These are phyloP conservation scores for Beroe forskalii DNA, from an alignment of 37 sponge, comb jelly and placozoan species.

Conservation along the genomic window DNA sequence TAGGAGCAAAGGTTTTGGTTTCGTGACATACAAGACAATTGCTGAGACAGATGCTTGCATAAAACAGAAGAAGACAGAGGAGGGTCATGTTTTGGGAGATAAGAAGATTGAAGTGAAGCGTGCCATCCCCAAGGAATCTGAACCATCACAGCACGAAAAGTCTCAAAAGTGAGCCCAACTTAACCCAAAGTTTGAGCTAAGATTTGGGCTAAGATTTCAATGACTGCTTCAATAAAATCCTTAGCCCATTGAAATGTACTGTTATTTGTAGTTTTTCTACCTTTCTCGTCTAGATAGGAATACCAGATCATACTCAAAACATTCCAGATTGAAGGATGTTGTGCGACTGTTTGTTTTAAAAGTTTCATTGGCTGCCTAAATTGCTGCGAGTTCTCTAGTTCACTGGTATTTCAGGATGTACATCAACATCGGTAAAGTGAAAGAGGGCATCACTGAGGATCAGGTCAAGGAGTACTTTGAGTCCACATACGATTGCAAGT, in stretches of 20 bases:
- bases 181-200: too few species aligned
- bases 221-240: not conserved
- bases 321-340: too few species aligned
- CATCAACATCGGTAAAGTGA: conserved; percentile 22
- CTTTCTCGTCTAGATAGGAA: too few species aligned
- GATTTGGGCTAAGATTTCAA: not conserved
- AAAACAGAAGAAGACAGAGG: conserved; percentile 6
- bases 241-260: too few species aligned
- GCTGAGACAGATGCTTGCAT: conserved; percentile 25
- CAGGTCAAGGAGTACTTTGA: conserved; percentile 60
- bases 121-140: conserved; percentile 55
- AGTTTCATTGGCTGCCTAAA: too few species aligned
- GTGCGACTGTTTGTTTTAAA: too few species aligned
- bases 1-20: conserved; percentile 46
- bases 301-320: too few species aligned
- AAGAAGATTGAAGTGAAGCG: conserved; percentile 23
- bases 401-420: not conserved
- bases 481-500: not conserved
- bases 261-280: too few species aligned
- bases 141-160: conserved; percentile 46
- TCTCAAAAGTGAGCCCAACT: conserved; percentile 14
- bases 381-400: too few species aligned
- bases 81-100: not conserved
- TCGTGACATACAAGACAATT: conserved; percentile 11
- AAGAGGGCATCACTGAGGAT: conserved; percentile 44